These are phyloP conservation scores for Metopolophium dirhodum DNA, from an alignment of 1,140 invertebrate genomes.

Conservation along the genomic window DNA sequence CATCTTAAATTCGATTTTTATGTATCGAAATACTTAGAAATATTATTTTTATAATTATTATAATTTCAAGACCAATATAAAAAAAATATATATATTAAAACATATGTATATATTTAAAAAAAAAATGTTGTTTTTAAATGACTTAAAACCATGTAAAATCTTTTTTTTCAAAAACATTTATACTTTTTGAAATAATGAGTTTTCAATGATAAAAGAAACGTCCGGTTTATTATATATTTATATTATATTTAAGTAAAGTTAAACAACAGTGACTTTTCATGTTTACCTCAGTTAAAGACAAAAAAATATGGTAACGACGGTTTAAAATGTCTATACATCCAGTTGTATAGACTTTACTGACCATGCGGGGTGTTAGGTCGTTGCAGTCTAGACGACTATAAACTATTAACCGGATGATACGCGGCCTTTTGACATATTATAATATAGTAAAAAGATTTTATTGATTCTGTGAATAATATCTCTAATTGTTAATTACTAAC, in stretches of 20 bases:
- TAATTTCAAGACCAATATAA: too few relatives aligned
- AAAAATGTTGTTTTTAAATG: too few relatives aligned
- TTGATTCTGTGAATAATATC: constrained; percentile 17
- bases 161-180: too few relatives aligned
- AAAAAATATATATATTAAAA: too few relatives aligned
- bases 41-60: too few relatives aligned
- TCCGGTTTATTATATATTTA: neutral
- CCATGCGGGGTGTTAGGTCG: neutral
- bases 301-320: neutral
- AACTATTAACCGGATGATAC: neutral
- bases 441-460: neutral
- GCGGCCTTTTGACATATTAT: neutral
- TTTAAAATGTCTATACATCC: neutral
- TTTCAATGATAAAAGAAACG: too few relatives aligned
- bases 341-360: neutral
- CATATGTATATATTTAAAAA: too few relatives aligned
- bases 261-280: neutral
- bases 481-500: neutral
- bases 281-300: neutral
- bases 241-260: neutral
- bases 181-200: too few relatives aligned
- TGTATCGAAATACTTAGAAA: too few relatives aligned
- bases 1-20: too few relatives aligned
- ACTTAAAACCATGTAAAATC: too few relatives aligned
- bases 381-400: constrained; percentile 11